Percentiles rank a stretch among this genome's conserved stretches.
Evolutionary conservation across 2,113 vertebrate genomes (phyloP).

Genomic region (Lichenostomus cassidix): DNA sequence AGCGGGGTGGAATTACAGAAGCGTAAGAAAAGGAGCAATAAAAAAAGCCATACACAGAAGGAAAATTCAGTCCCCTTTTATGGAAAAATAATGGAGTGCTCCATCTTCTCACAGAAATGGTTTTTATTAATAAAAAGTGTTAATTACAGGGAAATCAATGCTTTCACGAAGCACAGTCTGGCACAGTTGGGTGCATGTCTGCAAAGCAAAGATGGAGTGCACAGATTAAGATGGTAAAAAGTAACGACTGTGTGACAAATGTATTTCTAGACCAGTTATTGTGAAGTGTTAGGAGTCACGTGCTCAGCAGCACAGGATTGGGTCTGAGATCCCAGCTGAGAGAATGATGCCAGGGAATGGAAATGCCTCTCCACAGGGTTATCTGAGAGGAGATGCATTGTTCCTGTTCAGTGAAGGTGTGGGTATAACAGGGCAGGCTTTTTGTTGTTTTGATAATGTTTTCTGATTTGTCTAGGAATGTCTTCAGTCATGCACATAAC

Average conservation of each 20-base stretch:
- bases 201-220: not conserved
- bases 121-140: not conserved
- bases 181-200: not conserved
- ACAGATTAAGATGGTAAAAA: not conserved
- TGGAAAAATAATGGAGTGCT: not conserved
- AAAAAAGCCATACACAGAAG: not conserved
- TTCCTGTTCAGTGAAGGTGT: not conserved
- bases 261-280: not conserved
- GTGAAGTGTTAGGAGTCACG: not conserved
- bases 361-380: not conserved
- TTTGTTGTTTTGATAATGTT: not conserved
- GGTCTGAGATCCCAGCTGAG: not conserved
- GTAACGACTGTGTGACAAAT: not conserved
- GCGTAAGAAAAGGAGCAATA: slow-evolving; percentile 31
- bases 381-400: not conserved
- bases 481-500: not conserved
- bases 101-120: not conserved
- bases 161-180: not conserved
- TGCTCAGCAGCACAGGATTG: not conserved
- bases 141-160: not conserved
- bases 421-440: not conserved
- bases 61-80: not conserved
- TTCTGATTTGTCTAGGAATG: not conserved
- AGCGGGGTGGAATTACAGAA: slow-evolving; percentile 26
- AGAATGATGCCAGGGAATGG: not conserved